phyloP scores from a whole-genome alignment of 2,797 vertebrate genomes.

The Aythya fuligula region DNA sequence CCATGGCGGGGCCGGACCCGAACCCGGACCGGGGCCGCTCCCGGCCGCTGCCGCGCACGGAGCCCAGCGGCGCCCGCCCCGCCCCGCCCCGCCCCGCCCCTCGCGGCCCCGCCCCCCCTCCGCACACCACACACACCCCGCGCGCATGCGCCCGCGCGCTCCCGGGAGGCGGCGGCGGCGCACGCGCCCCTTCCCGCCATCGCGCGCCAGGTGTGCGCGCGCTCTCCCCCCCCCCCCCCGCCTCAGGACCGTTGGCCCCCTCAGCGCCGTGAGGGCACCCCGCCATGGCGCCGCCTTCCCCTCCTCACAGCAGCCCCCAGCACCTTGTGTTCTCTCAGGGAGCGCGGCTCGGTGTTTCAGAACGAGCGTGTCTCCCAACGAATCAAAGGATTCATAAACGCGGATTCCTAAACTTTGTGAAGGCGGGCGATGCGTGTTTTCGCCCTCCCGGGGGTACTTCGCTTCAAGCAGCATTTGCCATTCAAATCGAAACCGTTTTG shows the following conservation, averaged over 20 bases:
- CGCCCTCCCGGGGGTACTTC: not conserved
- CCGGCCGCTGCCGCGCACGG: not conserved
- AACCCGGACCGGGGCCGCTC: no score
- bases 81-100: not conserved
- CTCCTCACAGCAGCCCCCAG: not conserved
- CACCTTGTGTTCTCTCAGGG: not conserved
- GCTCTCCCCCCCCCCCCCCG: no score
- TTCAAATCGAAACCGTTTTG: not conserved
- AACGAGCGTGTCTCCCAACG: not conserved
- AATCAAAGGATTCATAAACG: not conserved
- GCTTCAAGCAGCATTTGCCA: conserved; percentile 24
- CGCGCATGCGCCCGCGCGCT: no score
- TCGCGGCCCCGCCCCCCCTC: no score
- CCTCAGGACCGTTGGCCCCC: no score
- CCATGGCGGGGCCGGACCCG: not conserved
- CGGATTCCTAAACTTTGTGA: not conserved
- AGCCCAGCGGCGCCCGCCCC: conserved; percentile 36
- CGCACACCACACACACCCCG: no score
- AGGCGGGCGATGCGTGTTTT: not conserved
- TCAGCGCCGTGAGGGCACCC: no score
- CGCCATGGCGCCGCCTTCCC: no score
- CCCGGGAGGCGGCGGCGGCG: no score
- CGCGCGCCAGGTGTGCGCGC: no score
- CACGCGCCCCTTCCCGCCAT: no score
- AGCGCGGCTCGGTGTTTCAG: not conserved